A percentile compares a stretch with the other conserved stretches of the same genome.
These are phyloP conservation scores for Bombus breviceps DNA, from an alignment of 1,140 invertebrate species.

Conservation along the genomic window DNA sequence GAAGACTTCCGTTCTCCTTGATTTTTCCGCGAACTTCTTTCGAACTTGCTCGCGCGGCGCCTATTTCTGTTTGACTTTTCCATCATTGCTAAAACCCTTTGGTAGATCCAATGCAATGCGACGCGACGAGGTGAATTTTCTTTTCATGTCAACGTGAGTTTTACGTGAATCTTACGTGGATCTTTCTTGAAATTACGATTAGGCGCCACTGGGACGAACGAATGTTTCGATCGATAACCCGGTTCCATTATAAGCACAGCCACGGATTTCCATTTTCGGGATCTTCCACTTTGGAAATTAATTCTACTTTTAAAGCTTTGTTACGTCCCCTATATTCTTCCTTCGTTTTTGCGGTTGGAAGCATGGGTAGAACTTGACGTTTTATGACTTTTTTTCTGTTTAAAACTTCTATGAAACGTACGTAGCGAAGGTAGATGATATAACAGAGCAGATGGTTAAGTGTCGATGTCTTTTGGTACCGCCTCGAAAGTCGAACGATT, in stretches of 20 bases:
- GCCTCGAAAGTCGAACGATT: neutral
- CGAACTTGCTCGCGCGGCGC: neutral
- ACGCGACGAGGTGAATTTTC: too few species aligned
- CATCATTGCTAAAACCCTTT: neutral
- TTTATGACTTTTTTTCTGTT: neutral
- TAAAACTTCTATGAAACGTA: neutral
- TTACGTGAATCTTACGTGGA: neutral
- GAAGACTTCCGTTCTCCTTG: constrained; percentile 17
- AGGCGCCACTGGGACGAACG: neutral
- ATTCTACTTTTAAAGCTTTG: neutral
- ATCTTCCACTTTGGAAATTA: neutral
- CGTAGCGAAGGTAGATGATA: neutral
- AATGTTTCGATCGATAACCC: neutral
- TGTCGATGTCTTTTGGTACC: neutral
- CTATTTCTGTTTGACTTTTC: constrained; percentile 18
- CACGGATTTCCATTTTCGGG: neutral
- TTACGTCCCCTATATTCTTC: neutral
- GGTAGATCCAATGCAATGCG: neutral
- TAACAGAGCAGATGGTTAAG: neutral
- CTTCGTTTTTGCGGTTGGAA: neutral
- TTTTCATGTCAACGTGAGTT: neutral
- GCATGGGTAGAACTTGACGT: neutral
- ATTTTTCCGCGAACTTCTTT: constrained; percentile 5
- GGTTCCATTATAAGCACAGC: neutral
- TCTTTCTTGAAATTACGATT: neutral